These are phyloP conservation scores for Corythaeola cristata DNA, from an alignment of 2,113 vertebrate genomes.

Conservation along the genomic window DNA sequence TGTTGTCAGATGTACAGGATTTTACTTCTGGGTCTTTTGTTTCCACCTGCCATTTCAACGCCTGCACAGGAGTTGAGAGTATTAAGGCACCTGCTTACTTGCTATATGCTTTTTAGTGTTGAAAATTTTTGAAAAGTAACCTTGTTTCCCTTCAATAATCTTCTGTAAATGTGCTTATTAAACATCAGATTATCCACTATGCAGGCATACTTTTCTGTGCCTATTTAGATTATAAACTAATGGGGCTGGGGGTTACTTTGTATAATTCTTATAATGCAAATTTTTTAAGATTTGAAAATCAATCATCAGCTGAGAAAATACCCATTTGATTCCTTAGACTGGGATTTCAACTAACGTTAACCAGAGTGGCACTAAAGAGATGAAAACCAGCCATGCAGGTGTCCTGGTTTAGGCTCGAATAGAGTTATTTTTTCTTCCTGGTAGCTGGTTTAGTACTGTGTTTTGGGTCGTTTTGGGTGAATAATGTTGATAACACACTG, in stretches of 20 bases:
- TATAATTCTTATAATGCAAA: not conserved
- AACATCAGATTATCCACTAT: not conserved
- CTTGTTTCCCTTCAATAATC: not conserved
- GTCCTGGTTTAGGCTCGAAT: too few relatives aligned
- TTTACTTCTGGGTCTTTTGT: not conserved
- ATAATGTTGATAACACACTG: too few relatives aligned
- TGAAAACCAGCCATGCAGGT: not conserved
- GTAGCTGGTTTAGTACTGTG: too few relatives aligned
- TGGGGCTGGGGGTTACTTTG: not conserved
- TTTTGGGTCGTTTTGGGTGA: too few relatives aligned
- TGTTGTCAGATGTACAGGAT: not conserved
- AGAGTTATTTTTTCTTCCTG: too few relatives aligned
- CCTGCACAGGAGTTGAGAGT: not conserved
- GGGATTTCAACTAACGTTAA: not conserved
- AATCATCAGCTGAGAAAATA: not conserved
- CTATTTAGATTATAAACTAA: not conserved
- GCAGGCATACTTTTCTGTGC: not conserved
- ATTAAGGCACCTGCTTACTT: not conserved
- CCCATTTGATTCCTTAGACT: not conserved
- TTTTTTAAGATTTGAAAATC: not conserved
- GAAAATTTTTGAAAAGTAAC: not conserved
- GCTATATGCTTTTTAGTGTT: not conserved
- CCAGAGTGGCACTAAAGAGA: not conserved
- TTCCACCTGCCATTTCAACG: not conserved
- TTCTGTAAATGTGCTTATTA: not conserved